phyloP scores from a whole-genome alignment of 2,888 invertebrate species.

The Nudaria mundana region DNA sequence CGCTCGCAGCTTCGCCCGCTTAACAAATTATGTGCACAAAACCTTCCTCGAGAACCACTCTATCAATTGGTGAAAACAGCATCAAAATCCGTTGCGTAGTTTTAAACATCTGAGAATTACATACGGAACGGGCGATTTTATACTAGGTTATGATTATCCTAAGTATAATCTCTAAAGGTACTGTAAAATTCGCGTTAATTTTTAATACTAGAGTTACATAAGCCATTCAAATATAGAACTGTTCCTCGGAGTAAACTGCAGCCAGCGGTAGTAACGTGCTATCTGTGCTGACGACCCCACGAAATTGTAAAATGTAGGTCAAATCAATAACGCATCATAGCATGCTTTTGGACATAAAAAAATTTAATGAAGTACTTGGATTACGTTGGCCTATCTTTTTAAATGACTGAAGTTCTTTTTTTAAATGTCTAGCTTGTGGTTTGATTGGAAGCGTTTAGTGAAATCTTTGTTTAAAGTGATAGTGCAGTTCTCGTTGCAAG shows the following conservation, averaged over 20 bases:
- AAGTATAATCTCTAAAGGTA: neutral
- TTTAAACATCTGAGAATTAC: too few relatives aligned
- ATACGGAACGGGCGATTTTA: too few relatives aligned
- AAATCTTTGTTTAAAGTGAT: neutral
- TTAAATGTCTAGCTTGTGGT: neutral
- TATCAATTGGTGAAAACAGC: too few relatives aligned
- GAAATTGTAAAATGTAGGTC: slow-evolving; percentile 43
- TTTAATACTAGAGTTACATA: too few relatives aligned
- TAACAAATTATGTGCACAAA: too few relatives aligned
- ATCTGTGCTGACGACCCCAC: slow-evolving; percentile 39
- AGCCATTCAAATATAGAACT: too few relatives aligned
- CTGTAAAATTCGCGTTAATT: neutral
- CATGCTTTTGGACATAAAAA: slow-evolving; percentile 26
- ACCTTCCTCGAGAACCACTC: too few relatives aligned
- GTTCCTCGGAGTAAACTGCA: too few relatives aligned
- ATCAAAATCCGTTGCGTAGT: too few relatives aligned
- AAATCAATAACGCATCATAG: slow-evolving; percentile 45
- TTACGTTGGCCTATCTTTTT: slow-evolving; percentile 1
- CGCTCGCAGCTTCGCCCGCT: too few relatives aligned
- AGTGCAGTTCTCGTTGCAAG: neutral
- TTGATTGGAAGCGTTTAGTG: neutral
- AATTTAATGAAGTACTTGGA: slow-evolving; percentile 14
- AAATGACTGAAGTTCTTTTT: too few relatives aligned
- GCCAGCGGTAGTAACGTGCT: slow-evolving; percentile 25
- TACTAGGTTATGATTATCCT: too few relatives aligned